Evolutionary conservation across 2,113 vertebrate genomes (phyloP).

Genomic region (Baryphthengus martii): DNA sequence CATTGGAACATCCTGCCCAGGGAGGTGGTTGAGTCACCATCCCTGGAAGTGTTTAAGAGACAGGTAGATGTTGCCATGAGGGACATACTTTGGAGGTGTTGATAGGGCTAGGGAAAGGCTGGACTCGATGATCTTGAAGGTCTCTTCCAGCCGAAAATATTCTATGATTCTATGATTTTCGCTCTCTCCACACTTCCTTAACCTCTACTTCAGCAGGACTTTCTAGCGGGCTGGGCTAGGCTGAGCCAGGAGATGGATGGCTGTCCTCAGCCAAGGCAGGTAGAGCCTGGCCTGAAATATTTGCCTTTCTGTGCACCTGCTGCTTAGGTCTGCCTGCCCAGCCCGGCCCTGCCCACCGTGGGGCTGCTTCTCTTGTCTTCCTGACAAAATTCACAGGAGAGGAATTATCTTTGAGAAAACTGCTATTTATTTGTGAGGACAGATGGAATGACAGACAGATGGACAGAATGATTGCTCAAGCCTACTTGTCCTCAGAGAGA

Average conservation of each 20-base stretch:
- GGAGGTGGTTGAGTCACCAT: too few relatives aligned
- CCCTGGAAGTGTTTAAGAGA: too few relatives aligned
- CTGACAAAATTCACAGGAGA: neutral
- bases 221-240: fast-evolving
- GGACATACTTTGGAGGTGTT: too few relatives aligned
- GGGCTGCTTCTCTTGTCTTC: neutral
- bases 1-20: too few relatives aligned
- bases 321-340: neutral
- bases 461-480: neutral
- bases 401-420: neutral
- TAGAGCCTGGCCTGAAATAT: neutral
- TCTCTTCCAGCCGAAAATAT: too few relatives aligned
- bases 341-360: fast-evolving
- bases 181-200: neutral
- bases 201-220: neutral
- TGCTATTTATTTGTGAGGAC: neutral
- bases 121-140: too few relatives aligned
- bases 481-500: neutral
- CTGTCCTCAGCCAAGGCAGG: neutral
- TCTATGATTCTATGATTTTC: too few relatives aligned
- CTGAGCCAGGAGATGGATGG: neutral
- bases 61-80: too few relatives aligned
- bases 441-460: neutral
- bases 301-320: neutral
- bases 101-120: too few relatives aligned